phyloP scores from a whole-genome alignment of 2,113 vertebrate genomes.

The Dipodomys ordii region DNA sequence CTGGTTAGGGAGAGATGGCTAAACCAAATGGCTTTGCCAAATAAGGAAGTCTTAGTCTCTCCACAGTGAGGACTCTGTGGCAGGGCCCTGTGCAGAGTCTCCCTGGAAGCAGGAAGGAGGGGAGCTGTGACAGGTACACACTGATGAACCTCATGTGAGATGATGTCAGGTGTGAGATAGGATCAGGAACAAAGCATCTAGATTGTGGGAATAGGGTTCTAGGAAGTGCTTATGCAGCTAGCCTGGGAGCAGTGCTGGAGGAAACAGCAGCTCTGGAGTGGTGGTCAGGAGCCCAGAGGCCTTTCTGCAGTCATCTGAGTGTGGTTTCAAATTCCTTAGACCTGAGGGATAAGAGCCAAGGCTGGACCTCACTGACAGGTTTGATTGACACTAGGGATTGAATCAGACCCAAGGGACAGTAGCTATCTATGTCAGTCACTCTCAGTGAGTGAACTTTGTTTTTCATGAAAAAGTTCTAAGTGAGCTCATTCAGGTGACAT shows the following conservation, averaged over 20 bases:
- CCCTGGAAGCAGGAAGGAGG: too few relatives aligned
- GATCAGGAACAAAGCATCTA: too few relatives aligned
- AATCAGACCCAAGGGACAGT: not conserved
- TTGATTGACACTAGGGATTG: not conserved
- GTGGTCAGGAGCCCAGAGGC: not conserved
- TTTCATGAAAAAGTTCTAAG: not conserved
- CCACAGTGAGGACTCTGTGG: too few relatives aligned
- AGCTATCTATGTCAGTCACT: not conserved
- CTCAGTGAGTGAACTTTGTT: not conserved
- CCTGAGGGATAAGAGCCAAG: not conserved
- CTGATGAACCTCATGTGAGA: too few relatives aligned
- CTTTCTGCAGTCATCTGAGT: not conserved
- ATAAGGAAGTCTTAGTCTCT: too few relatives aligned
- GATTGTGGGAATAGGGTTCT: too few relatives aligned
- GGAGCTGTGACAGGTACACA: too few relatives aligned
- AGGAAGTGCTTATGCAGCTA: not conserved
- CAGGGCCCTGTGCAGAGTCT: too few relatives aligned
- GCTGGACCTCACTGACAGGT: not conserved
- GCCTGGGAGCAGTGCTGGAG: not conserved
- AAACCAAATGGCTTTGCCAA: too few relatives aligned
- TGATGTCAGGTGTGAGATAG: too few relatives aligned
- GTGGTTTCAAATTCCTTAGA: not conserved
- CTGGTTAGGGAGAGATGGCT: too few relatives aligned
- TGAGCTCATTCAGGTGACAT: not conserved
- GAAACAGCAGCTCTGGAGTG: not conserved